Evolutionary conservation across 2,113 vertebrate species (phyloP).

Genomic region (Vimba vimba): DNA sequence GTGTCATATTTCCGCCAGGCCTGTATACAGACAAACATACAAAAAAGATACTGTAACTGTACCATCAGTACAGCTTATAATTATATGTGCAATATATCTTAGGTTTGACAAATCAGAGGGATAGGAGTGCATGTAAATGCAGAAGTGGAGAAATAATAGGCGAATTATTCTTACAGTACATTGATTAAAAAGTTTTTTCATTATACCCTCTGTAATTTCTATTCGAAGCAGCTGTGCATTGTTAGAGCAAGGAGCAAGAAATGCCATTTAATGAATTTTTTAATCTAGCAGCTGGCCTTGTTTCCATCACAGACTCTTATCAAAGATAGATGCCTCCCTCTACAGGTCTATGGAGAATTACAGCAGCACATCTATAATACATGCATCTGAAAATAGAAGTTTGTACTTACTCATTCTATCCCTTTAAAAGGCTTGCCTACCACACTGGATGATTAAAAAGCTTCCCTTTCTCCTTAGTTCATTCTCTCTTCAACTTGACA

Average conservation of each 20-base stretch:
- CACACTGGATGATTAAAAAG: conserved; percentile 58
- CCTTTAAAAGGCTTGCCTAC: conserved; percentile 58
- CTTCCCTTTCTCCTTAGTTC: conserved; percentile 41
- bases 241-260: conserved; percentile 45
- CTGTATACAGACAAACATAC: conserved; percentile 68
- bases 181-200: conserved; percentile 38
- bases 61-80: not conserved
- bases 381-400: conserved; percentile 79
- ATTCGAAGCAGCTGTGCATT: conserved; percentile 42
- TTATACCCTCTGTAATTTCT: conserved; percentile 22
- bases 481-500: conserved; percentile 46
- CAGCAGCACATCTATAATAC: conserved; percentile 76
- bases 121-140: not conserved
- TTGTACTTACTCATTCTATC: conserved; percentile 73
- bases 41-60: conserved; percentile 14
- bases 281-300: conserved; percentile 76
- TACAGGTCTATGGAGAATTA: conserved; percentile 67
- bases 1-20: conserved; percentile 95
- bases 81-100: not conserved
- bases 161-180: not conserved
- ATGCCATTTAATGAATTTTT: conserved; percentile 78
- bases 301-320: conserved; percentile 74
- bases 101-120: not conserved
- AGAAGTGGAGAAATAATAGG: not conserved
- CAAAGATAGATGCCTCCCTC: conserved; percentile 75